Percentiles rank a stretch among this genome's conserved stretches.
Evolutionary conservation across 2,888 invertebrate genomes (phyloP).

Genomic region (Phyto melanocephala): DNA sequence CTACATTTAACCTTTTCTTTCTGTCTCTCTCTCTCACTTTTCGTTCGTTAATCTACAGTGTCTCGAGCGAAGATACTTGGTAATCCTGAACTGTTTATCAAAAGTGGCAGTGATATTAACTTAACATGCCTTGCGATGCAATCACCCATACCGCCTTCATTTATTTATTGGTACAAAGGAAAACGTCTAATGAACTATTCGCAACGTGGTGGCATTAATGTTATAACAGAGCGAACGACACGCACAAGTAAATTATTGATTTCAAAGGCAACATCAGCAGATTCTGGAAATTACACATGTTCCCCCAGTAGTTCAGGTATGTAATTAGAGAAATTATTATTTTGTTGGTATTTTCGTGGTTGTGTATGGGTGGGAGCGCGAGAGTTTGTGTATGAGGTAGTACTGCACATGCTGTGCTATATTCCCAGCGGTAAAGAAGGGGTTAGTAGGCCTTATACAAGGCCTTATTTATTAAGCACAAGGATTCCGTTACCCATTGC

Average conservation of each 20-base stretch:
- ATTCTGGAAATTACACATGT: slow-evolving; percentile 94
- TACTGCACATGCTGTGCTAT: no score
- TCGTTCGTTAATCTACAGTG: slow-evolving; percentile 81
- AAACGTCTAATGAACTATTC: slow-evolving; percentile 92
- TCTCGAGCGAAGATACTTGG: slow-evolving; percentile 94
- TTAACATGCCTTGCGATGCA: slow-evolving; percentile 93
- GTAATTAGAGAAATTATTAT: slow-evolving; percentile 40
- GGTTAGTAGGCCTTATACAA: no score
- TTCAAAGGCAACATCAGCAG: slow-evolving; percentile 89
- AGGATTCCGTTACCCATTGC: no score
- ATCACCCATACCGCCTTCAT: slow-evolving; percentile 84
- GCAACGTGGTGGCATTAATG: slow-evolving; percentile 91
- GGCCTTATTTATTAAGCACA: no score
- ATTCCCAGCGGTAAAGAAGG: no score
- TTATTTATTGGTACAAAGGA: slow-evolving; percentile 93
- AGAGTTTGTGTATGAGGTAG: no score
- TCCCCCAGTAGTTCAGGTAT: slow-evolving; percentile 87
- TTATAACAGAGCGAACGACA: slow-evolving; percentile 92
- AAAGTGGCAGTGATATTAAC: slow-evolving; percentile 95
- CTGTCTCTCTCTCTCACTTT: slow-evolving; percentile 24
- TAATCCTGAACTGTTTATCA: slow-evolving; percentile 92
- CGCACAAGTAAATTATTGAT: slow-evolving; percentile 92
- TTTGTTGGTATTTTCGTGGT: background rate
- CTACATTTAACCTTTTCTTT: slow-evolving; percentile 21
- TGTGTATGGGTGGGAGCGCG: no score